Base-by-base conservation (phyloP, 1,140 invertebrate species). In the Euura lappo region DNA sequence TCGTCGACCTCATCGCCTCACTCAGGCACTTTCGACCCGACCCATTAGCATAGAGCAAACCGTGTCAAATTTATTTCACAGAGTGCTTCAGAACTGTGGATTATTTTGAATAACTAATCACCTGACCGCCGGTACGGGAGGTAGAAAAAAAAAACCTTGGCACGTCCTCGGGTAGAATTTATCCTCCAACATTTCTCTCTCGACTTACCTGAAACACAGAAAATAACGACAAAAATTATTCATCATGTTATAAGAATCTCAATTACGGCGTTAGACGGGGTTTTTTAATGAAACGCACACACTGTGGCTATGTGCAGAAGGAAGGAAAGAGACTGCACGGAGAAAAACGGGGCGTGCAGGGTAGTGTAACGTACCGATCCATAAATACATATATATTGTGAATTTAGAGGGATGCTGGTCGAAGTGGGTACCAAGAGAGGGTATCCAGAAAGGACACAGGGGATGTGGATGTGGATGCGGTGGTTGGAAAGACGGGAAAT, bases 351-450 rank as follows among this genome's bases (percentile, higher is more conserved):
- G 28, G 28, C 28, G 28, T 28, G 28, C 28, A 28, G 28, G 28
- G 1, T 28, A 28, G 28, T 28, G 28, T 28, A 28, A 28, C 28
- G 28, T 28, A 28, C 28, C 51, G 51, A 77, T 77, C 75, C 75
- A 77, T 77, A 77, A 77, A 77, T 77, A 77, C 75, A 77, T 77
- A 77, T 77, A 77, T 77, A 77, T 77, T 77, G 75, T 77, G 74
- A 77, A 77, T 77, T 77, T 77, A 10, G 45, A 74, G 44, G 70
- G 10, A 28, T 28, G 28, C 7, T 7, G 71, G 69, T 51, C 51
- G 47, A 44, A 65, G 60, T 45, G 51, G 71, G 28, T 28, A 28
- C 28, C 28, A n/a, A n/a, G n/a, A n/a, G n/a, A n/a, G n/a, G n/a
- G n/a, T 60, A 60, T n/a, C n/a, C n/a, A 28, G 28, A 28, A 28